These are phyloP conservation scores for Baronia brevicornis DNA, from an alignment of 2,888 invertebrate species.

Conservation along the genomic window DNA sequence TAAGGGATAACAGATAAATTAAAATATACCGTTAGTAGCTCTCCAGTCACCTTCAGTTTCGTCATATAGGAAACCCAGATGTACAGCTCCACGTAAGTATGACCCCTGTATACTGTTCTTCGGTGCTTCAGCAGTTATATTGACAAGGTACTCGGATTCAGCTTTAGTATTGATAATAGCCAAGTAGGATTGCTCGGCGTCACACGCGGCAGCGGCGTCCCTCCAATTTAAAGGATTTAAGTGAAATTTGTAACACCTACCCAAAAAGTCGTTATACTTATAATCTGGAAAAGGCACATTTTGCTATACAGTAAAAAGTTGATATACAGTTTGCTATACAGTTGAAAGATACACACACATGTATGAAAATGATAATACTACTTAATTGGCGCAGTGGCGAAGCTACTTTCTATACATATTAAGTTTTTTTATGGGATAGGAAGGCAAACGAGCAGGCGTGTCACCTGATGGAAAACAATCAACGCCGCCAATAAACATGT, in stretches of 20 bases:
- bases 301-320: too few relatives aligned
- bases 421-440: too few relatives aligned
- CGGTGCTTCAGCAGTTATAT: slow-evolving; percentile 30
- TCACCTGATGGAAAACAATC: too few relatives aligned
- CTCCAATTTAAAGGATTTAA: slow-evolving; percentile 42
- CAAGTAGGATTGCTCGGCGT: slow-evolving; percentile 43
- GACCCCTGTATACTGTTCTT: slow-evolving; percentile 31
- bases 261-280: slow-evolving; percentile 28
- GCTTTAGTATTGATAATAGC: slow-evolving; percentile 41
- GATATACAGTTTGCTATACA: too few relatives aligned
- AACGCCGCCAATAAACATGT: too few relatives aligned
- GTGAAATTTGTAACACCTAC: slow-evolving; percentile 54
- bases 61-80: slow-evolving; percentile 31
- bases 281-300: slow-evolving; percentile 34
- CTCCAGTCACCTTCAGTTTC: slow-evolving; percentile 28
- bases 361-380: too few relatives aligned
- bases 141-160: slow-evolving; percentile 35
- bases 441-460: too few relatives aligned
- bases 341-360: too few relatives aligned
- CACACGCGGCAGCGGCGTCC: slow-evolving; percentile 42
- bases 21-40: slow-evolving; percentile 36
- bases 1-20: too few relatives aligned
- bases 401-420: too few relatives aligned
- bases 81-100: slow-evolving; percentile 29
- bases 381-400: too few relatives aligned